Evolutionary conservation across 1,140 invertebrate genomes (phyloP), one percentile per base, ranked within the genome.

Genomic region (Heterodera carotae): DNA sequence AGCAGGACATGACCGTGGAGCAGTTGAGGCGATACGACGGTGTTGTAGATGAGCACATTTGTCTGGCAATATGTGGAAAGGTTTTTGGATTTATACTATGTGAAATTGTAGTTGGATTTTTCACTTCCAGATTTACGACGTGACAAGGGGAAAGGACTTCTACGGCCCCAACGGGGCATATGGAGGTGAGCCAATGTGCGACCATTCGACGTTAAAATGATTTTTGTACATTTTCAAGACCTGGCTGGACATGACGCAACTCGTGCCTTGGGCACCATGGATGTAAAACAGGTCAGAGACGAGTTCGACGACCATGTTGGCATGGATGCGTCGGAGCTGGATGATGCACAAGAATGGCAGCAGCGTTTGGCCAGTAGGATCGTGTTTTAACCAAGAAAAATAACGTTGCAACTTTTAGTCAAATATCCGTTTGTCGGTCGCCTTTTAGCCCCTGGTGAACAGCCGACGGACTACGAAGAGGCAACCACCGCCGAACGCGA

Each of bases 191-290:
- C 22, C 8, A 48, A 29, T 59, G 25, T n/a, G 27, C 62, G 7
- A 43, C 39, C 6, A 43, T 8, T 31, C 34, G 36, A 34, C 15
- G n/a, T 5, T 27, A 59, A 31, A 25, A 34, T 60, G 3, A n/a
- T 53, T 48, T 76, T 76, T 1, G 22, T n/a, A 33, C 18, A 12
- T 10, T 76, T n/a, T 69, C 33, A 25, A 79, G 48, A 15, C n/a
- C 34, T 81, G n/a, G 82, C 82, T 56, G 82, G 82, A 22, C 83
- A 83, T 59, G 82, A 83, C 64, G 82, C 79, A 34, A 83, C 82
- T 18, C 69, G 83, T 0, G 83, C 82, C 3, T 48, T 83, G 5
- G 82, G 64, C 29, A 77, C 70, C 8, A 77, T 83, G 66, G 75
- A 83, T 64, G n/a, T 76, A 12, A 85, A 82, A 59, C 48, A 48